These are phyloP conservation scores for Corythucha ciliata DNA, from an alignment of 2,888 invertebrate species.

Conservation along the genomic window DNA sequence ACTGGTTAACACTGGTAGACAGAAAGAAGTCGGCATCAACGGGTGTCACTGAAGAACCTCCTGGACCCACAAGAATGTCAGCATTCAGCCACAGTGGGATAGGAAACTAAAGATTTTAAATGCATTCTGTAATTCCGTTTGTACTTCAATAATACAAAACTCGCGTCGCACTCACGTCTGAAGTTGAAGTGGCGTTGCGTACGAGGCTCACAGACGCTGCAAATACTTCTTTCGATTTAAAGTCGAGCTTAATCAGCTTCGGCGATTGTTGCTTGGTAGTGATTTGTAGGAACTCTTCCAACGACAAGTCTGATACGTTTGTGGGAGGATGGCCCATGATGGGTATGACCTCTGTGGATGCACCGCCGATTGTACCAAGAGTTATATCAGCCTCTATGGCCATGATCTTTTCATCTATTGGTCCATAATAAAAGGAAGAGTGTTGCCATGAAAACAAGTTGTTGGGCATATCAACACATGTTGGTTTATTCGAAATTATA, in stretches of 20 bases:
- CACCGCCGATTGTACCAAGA: constrained; percentile 51
- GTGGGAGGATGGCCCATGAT: constrained; percentile 82
- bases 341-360: constrained; percentile 49
- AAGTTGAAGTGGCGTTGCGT: constrained; percentile 20
- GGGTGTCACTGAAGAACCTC: constrained; percentile 47
- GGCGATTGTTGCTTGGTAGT: constrained; percentile 32
- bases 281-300: constrained; percentile 57
- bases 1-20: constrained; percentile 46
- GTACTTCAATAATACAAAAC: constrained; percentile 4
- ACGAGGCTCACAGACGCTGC: constrained; percentile 30
- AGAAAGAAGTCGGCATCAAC: constrained; percentile 60
- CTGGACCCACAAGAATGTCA: constrained; percentile 71
- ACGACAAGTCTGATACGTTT: constrained; percentile 60
- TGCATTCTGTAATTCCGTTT: constrained; percentile 40
- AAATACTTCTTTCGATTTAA: constrained; percentile 69
- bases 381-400: constrained; percentile 84
- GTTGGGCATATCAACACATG: too few relatives aligned
- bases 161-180: constrained; percentile 16
- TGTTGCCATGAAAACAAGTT: too few relatives aligned
- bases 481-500: too few relatives aligned
- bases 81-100: constrained; percentile 82
- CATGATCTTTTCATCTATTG: constrained; percentile 39
- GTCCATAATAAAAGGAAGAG: not conserved
- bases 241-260: constrained; percentile 82
- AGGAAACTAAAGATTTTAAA: too few relatives aligned